These are phyloP conservation scores for Drosophila trapezifrons DNA, from an alignment of 1,140 invertebrate genomes.

Conservation along the genomic window DNA sequence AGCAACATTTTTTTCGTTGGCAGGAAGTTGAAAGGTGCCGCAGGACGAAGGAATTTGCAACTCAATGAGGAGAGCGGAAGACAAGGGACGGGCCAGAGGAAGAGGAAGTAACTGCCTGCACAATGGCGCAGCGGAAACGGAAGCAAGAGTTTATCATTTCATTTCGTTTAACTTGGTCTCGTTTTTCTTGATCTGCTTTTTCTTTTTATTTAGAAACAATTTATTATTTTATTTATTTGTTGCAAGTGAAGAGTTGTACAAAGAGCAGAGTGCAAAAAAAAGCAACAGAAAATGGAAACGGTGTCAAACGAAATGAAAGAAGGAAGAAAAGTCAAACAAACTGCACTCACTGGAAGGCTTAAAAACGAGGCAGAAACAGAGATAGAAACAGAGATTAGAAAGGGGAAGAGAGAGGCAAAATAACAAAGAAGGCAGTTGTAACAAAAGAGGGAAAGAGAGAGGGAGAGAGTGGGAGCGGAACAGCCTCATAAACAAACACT, in stretches of 20 bases:
- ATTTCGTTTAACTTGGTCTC: constrained; percentile 36
- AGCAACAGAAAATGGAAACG: constrained; percentile 51
- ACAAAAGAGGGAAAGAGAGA: constrained; percentile 23
- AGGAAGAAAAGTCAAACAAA: constrained; percentile 48
- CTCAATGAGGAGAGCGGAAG: constrained; percentile 42
- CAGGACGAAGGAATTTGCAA: constrained; percentile 51
- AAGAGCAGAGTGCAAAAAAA: constrained; percentile 45
- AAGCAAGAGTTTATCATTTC: constrained; percentile 75
- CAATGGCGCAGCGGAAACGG: constrained; percentile 84
- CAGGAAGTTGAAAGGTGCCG: constrained; percentile 30
- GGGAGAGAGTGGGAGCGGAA: constrained; percentile 5
- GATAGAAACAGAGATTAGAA: constrained; percentile 14
- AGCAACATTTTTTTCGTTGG: constrained; percentile 28
- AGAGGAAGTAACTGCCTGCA: constrained; percentile 66
- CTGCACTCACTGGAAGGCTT: constrained; percentile 44
- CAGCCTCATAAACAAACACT: constrained; percentile 73
- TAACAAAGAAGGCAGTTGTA: constrained; percentile 25
- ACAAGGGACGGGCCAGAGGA: constrained; percentile 15
- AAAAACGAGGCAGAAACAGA: constrained; percentile 23
- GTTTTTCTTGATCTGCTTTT: constrained; percentile 5
- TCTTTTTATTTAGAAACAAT: constrained; percentile 33
- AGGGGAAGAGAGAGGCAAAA: constrained; percentile 11
- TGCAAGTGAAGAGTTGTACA: constrained; percentile 48
- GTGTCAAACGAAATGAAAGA: constrained; percentile 45
- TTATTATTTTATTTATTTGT: constrained; percentile 40